Base-by-base conservation (phyloP, 92 coral and sea anemone species). In the Paragorgia papillata region DNA sequence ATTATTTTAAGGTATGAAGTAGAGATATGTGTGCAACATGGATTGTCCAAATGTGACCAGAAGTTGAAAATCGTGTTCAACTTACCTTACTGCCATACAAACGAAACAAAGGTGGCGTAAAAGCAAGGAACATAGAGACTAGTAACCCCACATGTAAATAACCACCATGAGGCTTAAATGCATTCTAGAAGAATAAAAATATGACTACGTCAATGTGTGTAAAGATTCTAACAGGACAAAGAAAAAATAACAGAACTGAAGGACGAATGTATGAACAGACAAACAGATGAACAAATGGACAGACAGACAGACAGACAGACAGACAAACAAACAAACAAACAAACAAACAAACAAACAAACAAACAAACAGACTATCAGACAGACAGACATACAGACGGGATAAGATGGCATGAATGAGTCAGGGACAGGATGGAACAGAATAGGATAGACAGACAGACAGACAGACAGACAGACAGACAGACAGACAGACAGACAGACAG, bases 161-260 rank as follows among this genome's bases (percentile, higher is more conserved):
- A 1, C 96, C 97, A 44, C 84, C 85, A 84, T 88, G 85, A 64
- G 92, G 85, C 74, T 92, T 92, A 59, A 90, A 92, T 9, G 89
- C 81, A 54, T 90, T 96, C 97, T 92, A 61, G 8, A 46, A 0
- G 29, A 59, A n/a, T n/a, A n/a, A n/a, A n/a, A n/a, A n/a, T n/a
- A n/a, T 46, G n/a, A n/a, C 4, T 37, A 37, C 43, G 10, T 4
- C 43, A 10, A 37, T 10, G 10, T 4, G 43, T 4, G 4, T 4
- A 37, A 37, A 37, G 4, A 37, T 10, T 37, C 6, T 37, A 37
- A 69, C 20, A 43, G 87, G 76, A 32, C 78, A 80, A 21, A 84
- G 88, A 73, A 90, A 75, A 40, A 84, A 21, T 32, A 22, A n/a
- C n/a, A n/a, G n/a, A n/a, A n/a, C n/a, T n/a, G n/a, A n/a, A n/a